Percentiles rank a stretch among this genome's conserved stretches.
Conservation (phyloP, 2,797 vertebrate species). For the Pangasius mekongensis region DNA sequence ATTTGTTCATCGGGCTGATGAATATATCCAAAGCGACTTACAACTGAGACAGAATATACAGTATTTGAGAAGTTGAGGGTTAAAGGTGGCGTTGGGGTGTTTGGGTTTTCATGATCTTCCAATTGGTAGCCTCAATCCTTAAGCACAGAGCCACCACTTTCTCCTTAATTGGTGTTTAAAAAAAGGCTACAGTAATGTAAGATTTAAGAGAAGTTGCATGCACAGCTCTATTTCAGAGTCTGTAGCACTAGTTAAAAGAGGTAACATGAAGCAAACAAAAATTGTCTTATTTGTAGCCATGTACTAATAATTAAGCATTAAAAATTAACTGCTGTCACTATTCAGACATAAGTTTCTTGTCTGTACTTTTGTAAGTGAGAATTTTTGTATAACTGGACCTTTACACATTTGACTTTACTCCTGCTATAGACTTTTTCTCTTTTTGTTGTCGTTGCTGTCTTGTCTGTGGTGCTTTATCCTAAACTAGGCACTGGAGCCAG, state of each 20-base stretch:
- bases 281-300: not conserved
- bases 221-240: not conserved
- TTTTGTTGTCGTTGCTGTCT: not conserved
- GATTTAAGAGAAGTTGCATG: too few species aligned
- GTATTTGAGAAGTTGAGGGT: not conserved
- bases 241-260: not conserved
- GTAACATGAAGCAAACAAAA: not conserved
- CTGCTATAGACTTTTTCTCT: not conserved
- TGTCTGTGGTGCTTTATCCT: conserved; percentile 44
- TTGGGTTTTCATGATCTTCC: not conserved
- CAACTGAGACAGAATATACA: not conserved
- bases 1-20: not conserved
- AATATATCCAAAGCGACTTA: not conserved
- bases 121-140: not conserved
- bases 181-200: not conserved
- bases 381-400: not conserved
- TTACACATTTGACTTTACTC: not conserved
- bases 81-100: not conserved
- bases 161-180: not conserved
- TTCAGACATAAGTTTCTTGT: not conserved
- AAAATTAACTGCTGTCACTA: not conserved
- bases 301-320: not conserved
- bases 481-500: not conserved
- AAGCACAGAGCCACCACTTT: not conserved
- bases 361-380: not conserved